A percentile compares a stretch with the other conserved stretches of the same genome.
phyloP scores from a whole-genome alignment of 2,888 invertebrate species.

The Phasia obesa region DNA sequence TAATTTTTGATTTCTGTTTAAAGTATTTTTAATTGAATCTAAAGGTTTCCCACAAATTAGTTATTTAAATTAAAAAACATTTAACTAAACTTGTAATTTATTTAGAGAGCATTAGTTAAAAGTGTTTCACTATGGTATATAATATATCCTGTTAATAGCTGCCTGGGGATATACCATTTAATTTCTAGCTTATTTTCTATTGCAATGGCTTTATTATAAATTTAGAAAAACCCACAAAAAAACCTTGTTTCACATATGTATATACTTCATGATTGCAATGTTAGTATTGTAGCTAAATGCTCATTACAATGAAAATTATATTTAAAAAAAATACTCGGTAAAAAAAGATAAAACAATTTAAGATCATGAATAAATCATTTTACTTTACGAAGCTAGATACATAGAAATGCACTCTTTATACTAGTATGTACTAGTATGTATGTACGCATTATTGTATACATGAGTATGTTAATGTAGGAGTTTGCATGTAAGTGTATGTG shows the following conservation, averaged over 20 bases:
- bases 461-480: neutral
- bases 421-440: neutral
- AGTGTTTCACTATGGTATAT: neutral
- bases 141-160: constrained; percentile 5
- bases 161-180: constrained; percentile 15
- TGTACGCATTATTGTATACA: neutral
- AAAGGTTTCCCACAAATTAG: no score
- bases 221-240: neutral
- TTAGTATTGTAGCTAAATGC: neutral
- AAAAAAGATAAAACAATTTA: constrained; percentile 59
- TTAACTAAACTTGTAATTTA: neutral
- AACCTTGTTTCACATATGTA: neutral
- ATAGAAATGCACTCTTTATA: neutral
- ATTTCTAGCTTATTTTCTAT: neutral
- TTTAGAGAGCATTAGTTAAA: neutral
- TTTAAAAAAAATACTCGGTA: neutral
- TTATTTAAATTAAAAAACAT: no score
- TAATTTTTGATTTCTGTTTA: no score
- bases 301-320: constrained; percentile 19
- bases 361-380: constrained; percentile 66
- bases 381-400: constrained; percentile 16
- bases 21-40: no score
- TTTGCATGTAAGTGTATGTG: neutral
- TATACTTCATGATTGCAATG: constrained; percentile 2
- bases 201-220: constrained; percentile 21